Evolutionary conservation across 2,113 vertebrate genomes (phyloP).

Genomic region (Saimiri boliviensis): DNA sequence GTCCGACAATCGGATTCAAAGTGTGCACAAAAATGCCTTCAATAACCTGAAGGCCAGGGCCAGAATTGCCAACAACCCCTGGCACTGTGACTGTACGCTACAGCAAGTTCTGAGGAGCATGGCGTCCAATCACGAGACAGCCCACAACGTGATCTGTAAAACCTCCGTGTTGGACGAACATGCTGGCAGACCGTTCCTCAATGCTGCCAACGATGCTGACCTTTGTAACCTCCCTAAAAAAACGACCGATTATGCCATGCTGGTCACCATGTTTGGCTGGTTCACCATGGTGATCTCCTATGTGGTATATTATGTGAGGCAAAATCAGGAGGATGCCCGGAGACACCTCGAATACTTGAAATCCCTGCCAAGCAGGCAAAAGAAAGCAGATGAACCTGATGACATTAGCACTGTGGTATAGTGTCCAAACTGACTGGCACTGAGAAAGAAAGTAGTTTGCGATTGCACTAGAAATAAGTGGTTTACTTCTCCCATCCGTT

Average conservation of each 20-base stretch:
- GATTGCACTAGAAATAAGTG: constrained; percentile 72
- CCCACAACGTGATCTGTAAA: constrained; percentile 94
- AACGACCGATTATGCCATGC: constrained; percentile 98
- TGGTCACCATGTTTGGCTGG: constrained; percentile 99
- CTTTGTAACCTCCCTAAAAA: constrained; percentile 97
- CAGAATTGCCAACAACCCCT: constrained; percentile 96
- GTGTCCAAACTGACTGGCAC: constrained; percentile 71
- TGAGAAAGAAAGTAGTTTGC: constrained; percentile 57
- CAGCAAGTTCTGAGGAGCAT: constrained; percentile 97
- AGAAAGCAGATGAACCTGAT: constrained; percentile 96
- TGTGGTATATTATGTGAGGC: constrained; percentile 97
- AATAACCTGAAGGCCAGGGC: constrained; percentile 94
- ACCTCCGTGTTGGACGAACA: constrained; percentile 94
- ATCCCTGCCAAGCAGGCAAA: constrained; percentile 99
- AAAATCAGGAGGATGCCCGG: constrained; percentile 98
- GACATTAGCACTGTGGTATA: constrained; percentile 99
- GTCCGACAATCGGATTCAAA: constrained; percentile 97
- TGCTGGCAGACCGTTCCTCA: constrained; percentile 92
- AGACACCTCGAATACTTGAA: constrained; percentile 99
- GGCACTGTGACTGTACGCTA: constrained; percentile 98
- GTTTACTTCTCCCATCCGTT: constrained; percentile 82
- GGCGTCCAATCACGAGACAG: constrained; percentile 95
- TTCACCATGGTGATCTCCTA: constrained; percentile 99
- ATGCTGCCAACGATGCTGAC: constrained; percentile 91
- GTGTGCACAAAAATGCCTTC: constrained; percentile 97